These are phyloP conservation scores for Corapipo altera DNA, from an alignment of 2,113 vertebrate species.

Conservation along the genomic window DNA sequence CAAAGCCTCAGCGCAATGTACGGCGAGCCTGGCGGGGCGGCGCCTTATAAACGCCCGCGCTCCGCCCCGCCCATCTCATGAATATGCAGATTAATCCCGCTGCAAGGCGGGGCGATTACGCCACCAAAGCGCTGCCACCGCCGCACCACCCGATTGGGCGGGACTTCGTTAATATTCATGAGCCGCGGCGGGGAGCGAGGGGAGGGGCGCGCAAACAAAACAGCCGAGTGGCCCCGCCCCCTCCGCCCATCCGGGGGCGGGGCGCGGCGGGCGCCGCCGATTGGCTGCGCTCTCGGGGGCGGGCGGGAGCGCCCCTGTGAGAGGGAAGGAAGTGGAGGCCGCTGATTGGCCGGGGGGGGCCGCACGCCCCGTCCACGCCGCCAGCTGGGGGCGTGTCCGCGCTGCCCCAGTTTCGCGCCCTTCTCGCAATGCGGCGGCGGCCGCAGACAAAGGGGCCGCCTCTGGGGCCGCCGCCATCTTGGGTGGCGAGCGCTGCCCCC, in stretches of 20 bases:
- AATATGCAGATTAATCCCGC: background rate
- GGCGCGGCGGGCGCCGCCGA: background rate
- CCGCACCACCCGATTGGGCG: background rate
- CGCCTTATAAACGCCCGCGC: constrained; percentile 22
- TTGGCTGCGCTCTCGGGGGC: background rate
- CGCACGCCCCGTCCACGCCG: fast-evolving
- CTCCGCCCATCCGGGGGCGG: background rate
- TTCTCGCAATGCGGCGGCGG: constrained; percentile 43
- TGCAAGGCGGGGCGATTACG: background rate
- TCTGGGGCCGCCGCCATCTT: constrained; percentile 48
- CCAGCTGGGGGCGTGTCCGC: background rate
- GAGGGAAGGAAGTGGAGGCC: constrained; percentile 9
- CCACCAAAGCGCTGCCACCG: background rate
- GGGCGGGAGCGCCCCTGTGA: constrained; percentile 27
- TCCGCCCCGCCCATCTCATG: background rate
- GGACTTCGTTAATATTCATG: background rate
- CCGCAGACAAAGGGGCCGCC: constrained; percentile 31
- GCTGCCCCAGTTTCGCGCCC: constrained; percentile 65
- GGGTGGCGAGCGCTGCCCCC: background rate
- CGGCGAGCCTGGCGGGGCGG: background rate
- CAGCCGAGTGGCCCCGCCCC: fast-evolving
- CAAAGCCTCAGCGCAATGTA: constrained; percentile 50
- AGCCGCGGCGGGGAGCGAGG: background rate
- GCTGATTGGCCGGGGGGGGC: background rate
- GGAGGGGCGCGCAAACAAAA: background rate